Base-by-base conservation (phyloP, 2,888 invertebrate species). In the Cosmopolites sordidus region DNA sequence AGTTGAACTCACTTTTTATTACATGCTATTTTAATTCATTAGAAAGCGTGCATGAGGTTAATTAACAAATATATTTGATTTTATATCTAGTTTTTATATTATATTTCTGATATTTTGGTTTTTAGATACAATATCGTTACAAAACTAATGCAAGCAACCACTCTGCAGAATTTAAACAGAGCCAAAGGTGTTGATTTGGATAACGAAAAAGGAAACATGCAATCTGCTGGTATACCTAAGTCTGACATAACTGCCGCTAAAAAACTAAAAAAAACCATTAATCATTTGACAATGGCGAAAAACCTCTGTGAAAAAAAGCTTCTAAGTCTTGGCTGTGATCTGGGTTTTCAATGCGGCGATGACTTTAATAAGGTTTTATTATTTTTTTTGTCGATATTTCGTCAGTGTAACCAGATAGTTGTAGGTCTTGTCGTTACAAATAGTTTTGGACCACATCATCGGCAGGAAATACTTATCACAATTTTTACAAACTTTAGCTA, bases 101-200 rank as follows among this genome's bases (percentile, higher is more conserved):
- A n/a, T n/a, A n/a, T n/a, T n/a, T n/a, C n/a, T n/a, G n/a, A n/a
- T n/a, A n/a, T n/a, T n/a, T n/a, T n/a, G n/a, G 22, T 22, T 62
- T 71, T 40, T 67, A 87, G 89, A 60, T 89, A 87, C 65, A 90
- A 89, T 65, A 91, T 94, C 61, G 89, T 93, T 3, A 89, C 89
- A 40, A 93, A 93, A 78, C 87, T 94, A 63, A 92, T 94, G 88
- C 92, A 94, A 78, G 92, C 92, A 0, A 92, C 93, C 12, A 91
- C 92, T 1, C 81, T 92, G 60, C 91, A 92, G 75, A 93, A 92
- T 69, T 78, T 93, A 56, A 92, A 92, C 74, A 81, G 91, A 63
- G 86, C 90, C 4, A 89, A 90, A 76, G 92, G 89, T 41, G 76
- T 86, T 33, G 86, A 87, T 66, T 76, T 81, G 37, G 89, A 88